Evolutionary conservation across 2,888 invertebrate species (phyloP).

Genomic region (Tiphia femorata): DNA sequence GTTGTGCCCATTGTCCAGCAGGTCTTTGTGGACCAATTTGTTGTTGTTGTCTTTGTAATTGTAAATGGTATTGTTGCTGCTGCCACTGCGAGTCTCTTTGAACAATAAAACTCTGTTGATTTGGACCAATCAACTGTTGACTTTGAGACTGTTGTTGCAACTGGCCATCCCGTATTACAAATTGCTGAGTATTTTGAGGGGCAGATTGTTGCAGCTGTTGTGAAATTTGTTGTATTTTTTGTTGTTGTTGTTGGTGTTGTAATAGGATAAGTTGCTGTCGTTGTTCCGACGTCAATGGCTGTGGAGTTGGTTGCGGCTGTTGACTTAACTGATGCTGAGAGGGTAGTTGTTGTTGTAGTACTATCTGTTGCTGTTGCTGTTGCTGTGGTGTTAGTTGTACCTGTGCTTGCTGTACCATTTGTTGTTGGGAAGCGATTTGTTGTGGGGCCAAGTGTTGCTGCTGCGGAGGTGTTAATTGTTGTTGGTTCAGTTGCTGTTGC

Average conservation of each 20-base stretch:
- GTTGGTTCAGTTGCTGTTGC: conserved; percentile 71
- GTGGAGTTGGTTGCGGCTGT: conserved; percentile 43
- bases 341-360: conserved; percentile 52
- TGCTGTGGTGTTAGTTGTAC: conserved; percentile 63
- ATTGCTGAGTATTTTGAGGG: conserved; percentile 64
- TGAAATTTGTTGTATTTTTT: conserved; percentile 68
- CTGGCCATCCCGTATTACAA: conserved; percentile 67
- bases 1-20: conserved; percentile 70
- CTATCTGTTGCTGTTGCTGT: conserved; percentile 55
- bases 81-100: conserved; percentile 76
- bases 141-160: conserved; percentile 65
- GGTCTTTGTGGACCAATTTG: conserved; percentile 60
- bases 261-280: conserved; percentile 70
- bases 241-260: conserved; percentile 73
- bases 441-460: conserved; percentile 52
- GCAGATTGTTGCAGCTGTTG: conserved; percentile 70
- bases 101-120: conserved; percentile 63
- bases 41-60: conserved; percentile 67
- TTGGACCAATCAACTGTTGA: conserved; percentile 62
- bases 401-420: conserved; percentile 52
- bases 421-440: too few species aligned
- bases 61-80: conserved; percentile 72
- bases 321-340: conserved; percentile 48
- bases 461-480: conserved; percentile 53
- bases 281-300: conserved; percentile 53